Conservation (phyloP, 2,113 vertebrate genomes). For the Columbina picui region DNA sequence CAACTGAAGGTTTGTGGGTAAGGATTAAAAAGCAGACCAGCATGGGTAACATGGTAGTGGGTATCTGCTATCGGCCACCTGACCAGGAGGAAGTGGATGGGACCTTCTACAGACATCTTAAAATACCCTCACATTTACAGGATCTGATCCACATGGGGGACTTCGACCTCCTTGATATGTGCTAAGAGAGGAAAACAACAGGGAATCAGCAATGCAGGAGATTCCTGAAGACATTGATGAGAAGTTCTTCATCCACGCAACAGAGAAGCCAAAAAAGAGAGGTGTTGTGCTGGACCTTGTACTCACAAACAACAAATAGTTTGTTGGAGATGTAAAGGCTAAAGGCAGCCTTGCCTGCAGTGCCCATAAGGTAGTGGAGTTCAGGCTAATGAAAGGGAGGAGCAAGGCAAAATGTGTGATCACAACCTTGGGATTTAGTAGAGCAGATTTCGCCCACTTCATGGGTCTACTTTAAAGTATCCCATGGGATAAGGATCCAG, state of each 20-base stretch:
- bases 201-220: neutral
- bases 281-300: neutral
- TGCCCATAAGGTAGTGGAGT: neutral
- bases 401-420: neutral
- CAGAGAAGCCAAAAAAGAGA: neutral
- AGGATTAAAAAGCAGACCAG: neutral
- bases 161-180: neutral
- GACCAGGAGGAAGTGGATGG: neutral
- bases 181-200: neutral
- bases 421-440: neutral
- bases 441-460: neutral
- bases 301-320: neutral
- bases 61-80: neutral
- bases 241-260: neutral
- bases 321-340: neutral
- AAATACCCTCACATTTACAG: neutral
- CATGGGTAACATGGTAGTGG: accelerated
- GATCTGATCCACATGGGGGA: accelerated
- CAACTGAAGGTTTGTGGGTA: neutral
- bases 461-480: neutral
- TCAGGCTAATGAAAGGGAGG: neutral
- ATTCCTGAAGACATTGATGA: neutral
- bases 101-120: neutral
- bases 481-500: accelerated
- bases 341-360: neutral